These are phyloP conservation scores for Tokudaia tokunoshimensis DNA, from an alignment of 2,797 vertebrate species.

Conservation along the genomic window DNA sequence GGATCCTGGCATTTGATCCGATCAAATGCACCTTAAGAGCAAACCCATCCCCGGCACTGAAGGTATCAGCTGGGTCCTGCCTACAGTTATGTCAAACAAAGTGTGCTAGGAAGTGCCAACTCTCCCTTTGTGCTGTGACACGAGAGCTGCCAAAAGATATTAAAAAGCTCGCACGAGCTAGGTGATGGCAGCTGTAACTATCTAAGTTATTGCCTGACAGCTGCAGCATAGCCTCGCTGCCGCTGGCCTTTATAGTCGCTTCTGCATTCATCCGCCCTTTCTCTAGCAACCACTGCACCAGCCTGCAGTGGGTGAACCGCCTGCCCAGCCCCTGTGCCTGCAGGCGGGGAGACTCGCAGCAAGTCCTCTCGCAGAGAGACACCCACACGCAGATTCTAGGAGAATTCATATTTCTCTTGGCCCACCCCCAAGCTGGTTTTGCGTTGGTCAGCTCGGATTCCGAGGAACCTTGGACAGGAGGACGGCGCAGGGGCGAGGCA, in stretches of 20 bases:
- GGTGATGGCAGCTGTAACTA: conserved; percentile 92
- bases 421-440: conserved; percentile 83
- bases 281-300: conserved; percentile 88
- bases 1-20: conserved; percentile 81
- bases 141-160: conserved; percentile 91
- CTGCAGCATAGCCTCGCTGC: conserved; percentile 89
- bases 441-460: conserved; percentile 86
- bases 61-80: conserved; percentile 92
- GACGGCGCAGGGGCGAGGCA: conserved; percentile 78
- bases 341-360: conserved; percentile 85
- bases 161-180: conserved; percentile 93
- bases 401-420: conserved; percentile 90
- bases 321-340: conserved; percentile 86
- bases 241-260: conserved; percentile 88
- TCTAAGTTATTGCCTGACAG: conserved; percentile 93
- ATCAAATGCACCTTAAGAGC: conserved; percentile 89
- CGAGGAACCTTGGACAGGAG: conserved; percentile 87
- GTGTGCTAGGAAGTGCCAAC: conserved; percentile 91
- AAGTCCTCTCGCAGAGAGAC: conserved; percentile 80
- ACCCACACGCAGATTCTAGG: conserved; percentile 86
- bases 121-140: conserved; percentile 92
- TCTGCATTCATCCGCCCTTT: conserved; percentile 90
- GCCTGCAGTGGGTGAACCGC: conserved; percentile 85
- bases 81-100: conserved; percentile 93
- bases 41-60: conserved; percentile 87